A percentile compares a stretch with the other conserved stretches of the same genome.
Evolutionary conservation across 2,797 vertebrate species (phyloP).

Genomic region (Syngnathus acus): DNA sequence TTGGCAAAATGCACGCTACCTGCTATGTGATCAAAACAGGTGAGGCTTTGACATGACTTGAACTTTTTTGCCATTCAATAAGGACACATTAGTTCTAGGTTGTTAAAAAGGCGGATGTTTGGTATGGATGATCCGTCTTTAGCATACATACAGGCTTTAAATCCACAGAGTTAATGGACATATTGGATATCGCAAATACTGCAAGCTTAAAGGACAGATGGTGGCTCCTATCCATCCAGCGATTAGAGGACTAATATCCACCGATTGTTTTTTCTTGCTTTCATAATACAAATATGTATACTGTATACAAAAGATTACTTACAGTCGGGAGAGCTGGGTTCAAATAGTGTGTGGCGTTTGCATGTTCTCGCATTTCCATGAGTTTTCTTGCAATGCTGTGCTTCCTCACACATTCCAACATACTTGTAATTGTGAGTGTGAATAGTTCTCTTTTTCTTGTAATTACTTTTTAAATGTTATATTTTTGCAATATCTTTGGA

Average conservation of each 20-base stretch:
- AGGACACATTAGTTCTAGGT: too few relatives aligned
- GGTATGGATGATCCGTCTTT: not conserved
- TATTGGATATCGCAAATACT: conserved; percentile 13
- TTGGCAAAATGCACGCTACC: conserved; percentile 97
- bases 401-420: too few relatives aligned
- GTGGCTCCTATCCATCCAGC: conserved; percentile 40
- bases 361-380: too few relatives aligned
- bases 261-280: conserved; percentile 33
- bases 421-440: not conserved
- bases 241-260: conserved; percentile 54
- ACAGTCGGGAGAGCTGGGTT: too few relatives aligned
- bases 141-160: conserved; percentile 14
- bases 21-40: conserved; percentile 85
- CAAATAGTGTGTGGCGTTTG: too few relatives aligned
- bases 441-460: not conserved
- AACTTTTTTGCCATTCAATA: too few relatives aligned
- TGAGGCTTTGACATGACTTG: conserved; percentile 33
- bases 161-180: conserved; percentile 39
- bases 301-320: not conserved
- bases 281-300: not conserved
- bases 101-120: too few relatives aligned
- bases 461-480: too few relatives aligned
- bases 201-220: conserved; percentile 42
- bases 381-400: too few relatives aligned
- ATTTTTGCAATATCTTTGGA: too few relatives aligned